These are phyloP conservation scores for Acleris laterana DNA, from an alignment of 2,888 invertebrate species.

Conservation along the genomic window DNA sequence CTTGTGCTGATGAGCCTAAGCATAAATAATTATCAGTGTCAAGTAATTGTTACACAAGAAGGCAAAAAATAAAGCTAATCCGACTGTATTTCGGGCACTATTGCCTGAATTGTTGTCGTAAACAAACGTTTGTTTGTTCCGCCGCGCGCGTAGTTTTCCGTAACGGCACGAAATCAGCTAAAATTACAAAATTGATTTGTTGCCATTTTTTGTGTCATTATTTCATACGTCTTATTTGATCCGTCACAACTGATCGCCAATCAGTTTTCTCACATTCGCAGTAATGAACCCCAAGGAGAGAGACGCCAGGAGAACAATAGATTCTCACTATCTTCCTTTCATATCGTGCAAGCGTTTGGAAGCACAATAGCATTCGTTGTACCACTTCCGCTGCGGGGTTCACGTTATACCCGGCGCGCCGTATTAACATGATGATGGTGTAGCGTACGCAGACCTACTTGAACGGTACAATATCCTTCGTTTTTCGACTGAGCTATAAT, in stretches of 20 bases:
- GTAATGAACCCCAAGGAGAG: conserved; percentile 51
- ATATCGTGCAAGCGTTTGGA: conserved; percentile 58
- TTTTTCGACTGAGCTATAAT: too few species aligned
- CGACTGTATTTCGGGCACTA: too few species aligned
- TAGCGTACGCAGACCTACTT: neutral
- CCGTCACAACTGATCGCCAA: conserved; percentile 27
- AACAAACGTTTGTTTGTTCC: neutral
- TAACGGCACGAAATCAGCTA: conserved; percentile 1
- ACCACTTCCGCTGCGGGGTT: conserved; percentile 51
- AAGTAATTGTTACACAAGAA: too few species aligned
- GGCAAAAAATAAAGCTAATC: too few species aligned
- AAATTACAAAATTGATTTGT: too few species aligned
- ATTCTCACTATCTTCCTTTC: conserved; percentile 61
- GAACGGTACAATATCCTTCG: too few species aligned
- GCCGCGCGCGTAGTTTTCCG: neutral
- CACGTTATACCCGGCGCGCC: conserved; percentile 17
- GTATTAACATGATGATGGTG: conserved; percentile 30
- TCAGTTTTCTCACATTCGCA: conserved; percentile 52
- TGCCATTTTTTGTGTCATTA: too few species aligned
- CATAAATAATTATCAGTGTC: too few species aligned
- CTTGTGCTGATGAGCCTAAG: too few species aligned
- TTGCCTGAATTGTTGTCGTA: too few species aligned
- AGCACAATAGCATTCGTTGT: conserved; percentile 51
- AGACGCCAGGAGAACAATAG: conserved; percentile 55
- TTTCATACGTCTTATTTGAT: neutral